Conservation (phyloP, 1,140 invertebrate species). For the Propsilocerus akamusi region DNA sequence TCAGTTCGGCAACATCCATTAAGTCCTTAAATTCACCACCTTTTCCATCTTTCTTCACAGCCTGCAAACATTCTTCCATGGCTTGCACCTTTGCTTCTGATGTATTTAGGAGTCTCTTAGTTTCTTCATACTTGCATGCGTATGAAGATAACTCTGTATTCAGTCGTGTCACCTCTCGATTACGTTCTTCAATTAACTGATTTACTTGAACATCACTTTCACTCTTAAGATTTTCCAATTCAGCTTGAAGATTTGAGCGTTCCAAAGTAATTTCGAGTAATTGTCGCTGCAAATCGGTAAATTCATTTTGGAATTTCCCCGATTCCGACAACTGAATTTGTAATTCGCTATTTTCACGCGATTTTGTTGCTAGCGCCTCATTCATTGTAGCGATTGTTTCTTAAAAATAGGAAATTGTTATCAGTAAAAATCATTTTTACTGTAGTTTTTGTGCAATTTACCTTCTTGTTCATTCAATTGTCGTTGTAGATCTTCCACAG, state of each 20-base stretch:
- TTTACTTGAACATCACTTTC: conserved; percentile 14
- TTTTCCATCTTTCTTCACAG: conserved; percentile 24
- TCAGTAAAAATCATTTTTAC: conserved; percentile 21
- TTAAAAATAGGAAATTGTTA: conserved; percentile 5
- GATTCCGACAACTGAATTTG: conserved; percentile 27
- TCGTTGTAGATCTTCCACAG: conserved; percentile 37
- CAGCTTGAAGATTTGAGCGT: conserved; percentile 24
- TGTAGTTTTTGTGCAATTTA: conserved; percentile 16
- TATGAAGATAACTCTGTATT: conserved; percentile 15
- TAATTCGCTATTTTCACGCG: conserved; percentile 30
- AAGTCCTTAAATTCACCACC: conserved; percentile 21
- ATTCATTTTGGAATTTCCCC: conserved; percentile 20
- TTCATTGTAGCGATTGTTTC: conserved; percentile 28
- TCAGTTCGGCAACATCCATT: conserved; percentile 25
- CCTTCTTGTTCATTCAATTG: conserved; percentile 38
- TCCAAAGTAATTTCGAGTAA: conserved; percentile 19
- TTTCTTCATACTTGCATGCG: conserved; percentile 19
- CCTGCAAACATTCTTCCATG: conserved; percentile 26
- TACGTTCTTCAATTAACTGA: conserved; percentile 22
- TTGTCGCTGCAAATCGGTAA: conserved; percentile 17
- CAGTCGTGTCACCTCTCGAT: conserved; percentile 17
- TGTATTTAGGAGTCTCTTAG: conserved; percentile 20
- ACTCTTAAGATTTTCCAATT: conserved; percentile 21
- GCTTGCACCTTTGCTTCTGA: conserved; percentile 18
- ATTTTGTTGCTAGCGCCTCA: conserved; percentile 26